Evolutionary conservation across 2,113 vertebrate genomes (phyloP).

Genomic region (Actenoides hombroni): DNA sequence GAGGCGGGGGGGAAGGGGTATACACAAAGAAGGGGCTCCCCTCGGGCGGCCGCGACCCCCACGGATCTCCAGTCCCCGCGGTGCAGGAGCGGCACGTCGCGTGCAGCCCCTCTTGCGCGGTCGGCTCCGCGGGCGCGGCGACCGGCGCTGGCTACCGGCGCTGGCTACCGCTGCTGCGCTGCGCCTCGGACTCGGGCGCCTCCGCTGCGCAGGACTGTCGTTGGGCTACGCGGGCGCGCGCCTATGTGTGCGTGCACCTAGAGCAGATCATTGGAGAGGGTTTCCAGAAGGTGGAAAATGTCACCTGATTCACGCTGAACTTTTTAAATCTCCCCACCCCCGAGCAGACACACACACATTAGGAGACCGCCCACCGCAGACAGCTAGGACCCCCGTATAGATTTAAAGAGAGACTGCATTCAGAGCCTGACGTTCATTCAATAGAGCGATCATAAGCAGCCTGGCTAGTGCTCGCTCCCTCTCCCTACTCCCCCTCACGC

Average conservation of each 20-base stretch:
- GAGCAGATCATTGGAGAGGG: constrained; percentile 67
- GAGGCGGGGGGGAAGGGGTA: background rate
- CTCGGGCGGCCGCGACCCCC: background rate
- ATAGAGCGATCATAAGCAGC: constrained; percentile 91
- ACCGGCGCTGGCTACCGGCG: background rate
- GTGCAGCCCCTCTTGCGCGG: background rate
- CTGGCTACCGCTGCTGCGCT: constrained; percentile 36
- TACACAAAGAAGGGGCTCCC: background rate
- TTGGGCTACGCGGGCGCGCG: background rate
- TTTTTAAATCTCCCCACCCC: constrained; percentile 92
- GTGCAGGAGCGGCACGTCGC: background rate
- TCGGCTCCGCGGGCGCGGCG: background rate
- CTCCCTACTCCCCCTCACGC: constrained; percentile 79
- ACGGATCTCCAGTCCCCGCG: background rate
- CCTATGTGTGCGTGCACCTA: constrained; percentile 50
- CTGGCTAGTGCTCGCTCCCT: constrained; percentile 74
- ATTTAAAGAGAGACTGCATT: constrained; percentile 99
- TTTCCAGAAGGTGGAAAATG: constrained; percentile 85
- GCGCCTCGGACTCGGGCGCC: background rate
- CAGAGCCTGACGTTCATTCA: constrained; percentile 97
- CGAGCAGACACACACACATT: constrained; percentile 79
- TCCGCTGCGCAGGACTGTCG: constrained; percentile 31
- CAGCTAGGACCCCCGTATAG: constrained; percentile 96
- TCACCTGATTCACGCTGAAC: constrained; percentile 95
- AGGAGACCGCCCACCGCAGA: constrained; percentile 98